Evolutionary conservation across 2,113 vertebrate genomes (phyloP), one percentile per base, ranked within the genome.

Genomic region (Synchiropus splendidus): DNA sequence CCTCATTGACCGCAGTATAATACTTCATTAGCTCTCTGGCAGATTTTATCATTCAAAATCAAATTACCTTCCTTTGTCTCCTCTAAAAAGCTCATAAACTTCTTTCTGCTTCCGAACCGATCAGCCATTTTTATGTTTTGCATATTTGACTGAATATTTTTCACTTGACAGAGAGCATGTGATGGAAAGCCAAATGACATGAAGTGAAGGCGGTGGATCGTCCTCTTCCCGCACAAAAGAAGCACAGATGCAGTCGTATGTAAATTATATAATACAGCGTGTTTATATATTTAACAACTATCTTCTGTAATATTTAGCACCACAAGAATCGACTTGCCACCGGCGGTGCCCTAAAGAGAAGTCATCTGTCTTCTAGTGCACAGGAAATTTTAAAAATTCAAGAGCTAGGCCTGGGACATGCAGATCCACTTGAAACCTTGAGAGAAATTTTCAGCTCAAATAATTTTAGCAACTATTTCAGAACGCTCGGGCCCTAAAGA

Each of bases 11-110:
- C 59, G 60, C 64, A 59, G 50, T 59, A 51, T 70, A 73, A 74
- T 72, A 75, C 70, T 80, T 74, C 74, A 80, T 77, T 77, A 78
- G 69, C 74, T 71, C 66, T 75, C 75, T 66, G 64, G 72, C 56
- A 68, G 61, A 61, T 79, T 79, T 70, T 58, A 77, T 58, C 63
- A 45, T 58, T 74, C 42, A 68, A 42, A 79, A 71, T 70, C 61
- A 75, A 61, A 70, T 75, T 66, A 63, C 54, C 59, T 70, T 59
- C 59, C 59, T 74, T 75, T 79, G 74, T 77, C 67, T 74, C 56
- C 66, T 53, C 54, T 59, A 45, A 59, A 64, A 65, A 16, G 60
- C 46, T 55, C 14, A 13, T 43, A 75, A 82, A 45, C 61, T 51
- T 41, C 49, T 21, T 59, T 39, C 33, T 35, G 35, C 60, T 69